Base-by-base conservation (phyloP, 1,140 invertebrate genomes). In the Ericerus pela region DNA sequence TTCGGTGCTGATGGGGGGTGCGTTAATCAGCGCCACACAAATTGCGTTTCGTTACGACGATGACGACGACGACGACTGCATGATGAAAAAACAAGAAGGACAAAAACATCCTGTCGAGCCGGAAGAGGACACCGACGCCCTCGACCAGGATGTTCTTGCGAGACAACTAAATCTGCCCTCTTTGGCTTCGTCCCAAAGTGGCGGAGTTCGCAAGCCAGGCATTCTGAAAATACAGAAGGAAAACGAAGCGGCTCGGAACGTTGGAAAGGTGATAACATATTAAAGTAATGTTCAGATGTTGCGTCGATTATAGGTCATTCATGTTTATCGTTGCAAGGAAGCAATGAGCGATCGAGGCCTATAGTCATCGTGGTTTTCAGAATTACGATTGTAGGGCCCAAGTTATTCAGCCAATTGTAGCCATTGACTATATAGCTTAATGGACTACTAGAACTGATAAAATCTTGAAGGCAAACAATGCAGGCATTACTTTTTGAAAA, bases 1-100 rank as follows among this genome's bases (percentile, higher is more conserved):
- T 72, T 91, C 91, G 22, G 88, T 97, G 10, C 75, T 98, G 1
- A 98, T 99, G 93, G 85, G 88, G 1, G 89, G 88, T 54, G 92
- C 95, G 1, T 76, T 96, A 14, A 84, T 95, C 27, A 86, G 88
- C 10, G 92, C 95, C 0, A 92, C 92, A 0, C 90, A 92, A 72
- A 86, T 87, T 37, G 82, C 76, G 63, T 87, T 87, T 64, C 86
- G 84, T 65, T 86, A 86, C 63, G 83, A 85, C 38, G 70, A 72
- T 51, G 57, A 64, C 8, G 60, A 60, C 64, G 54, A 53, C 2
- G n/a, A n/a, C n/a, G n/a, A n/a, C n/a, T n/a, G n/a, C n/a, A n/a
- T n/a, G n/a, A n/a, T n/a, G n/a, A n/a, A n/a, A n/a, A 51, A 20
- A 33, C 55, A 51, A 41, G 54, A 31, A 27, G 29, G n/a, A 24